phyloP scores from a whole-genome alignment of 2,113 vertebrate species.

The Cranoglanis bouderius region DNA sequence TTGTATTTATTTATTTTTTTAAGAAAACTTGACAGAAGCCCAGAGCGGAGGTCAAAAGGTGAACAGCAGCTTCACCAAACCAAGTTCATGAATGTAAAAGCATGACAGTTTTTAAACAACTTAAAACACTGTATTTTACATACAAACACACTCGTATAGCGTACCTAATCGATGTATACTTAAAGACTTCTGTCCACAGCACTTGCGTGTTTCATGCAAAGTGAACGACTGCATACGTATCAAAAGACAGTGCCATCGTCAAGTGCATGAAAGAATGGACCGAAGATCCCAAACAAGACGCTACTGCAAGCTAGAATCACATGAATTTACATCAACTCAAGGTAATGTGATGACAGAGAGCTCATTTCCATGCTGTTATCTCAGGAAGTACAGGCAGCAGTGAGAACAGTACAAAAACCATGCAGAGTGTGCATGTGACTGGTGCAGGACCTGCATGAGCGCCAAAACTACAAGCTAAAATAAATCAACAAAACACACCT shows the following conservation, averaged over 20 bases:
- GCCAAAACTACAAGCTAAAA: conserved; percentile 26
- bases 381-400: conserved; percentile 9
- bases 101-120: background rate
- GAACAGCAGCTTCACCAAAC: background rate
- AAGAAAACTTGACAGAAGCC: background rate
- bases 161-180: background rate
- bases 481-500: conserved; percentile 24
- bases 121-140: background rate
- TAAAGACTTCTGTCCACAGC: background rate
- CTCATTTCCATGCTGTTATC: conserved; percentile 12
- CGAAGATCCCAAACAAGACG: background rate
- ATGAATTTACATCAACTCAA: conserved; percentile 13
- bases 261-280: background rate
- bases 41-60: background rate
- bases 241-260: background rate
- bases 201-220: background rate
- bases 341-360: background rate
- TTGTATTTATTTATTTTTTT: background rate
- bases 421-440: conserved; percentile 55
- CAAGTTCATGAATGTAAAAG: background rate
- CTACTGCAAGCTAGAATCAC: background rate
- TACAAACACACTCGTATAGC: background rate
- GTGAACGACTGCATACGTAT: background rate
- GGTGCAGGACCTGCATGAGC: conserved; percentile 21
- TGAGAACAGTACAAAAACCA: conserved; percentile 57